Evolutionary conservation across 2,888 invertebrate genomes (phyloP).

Genomic region (Mesorhabditis spiculigera): DNA sequence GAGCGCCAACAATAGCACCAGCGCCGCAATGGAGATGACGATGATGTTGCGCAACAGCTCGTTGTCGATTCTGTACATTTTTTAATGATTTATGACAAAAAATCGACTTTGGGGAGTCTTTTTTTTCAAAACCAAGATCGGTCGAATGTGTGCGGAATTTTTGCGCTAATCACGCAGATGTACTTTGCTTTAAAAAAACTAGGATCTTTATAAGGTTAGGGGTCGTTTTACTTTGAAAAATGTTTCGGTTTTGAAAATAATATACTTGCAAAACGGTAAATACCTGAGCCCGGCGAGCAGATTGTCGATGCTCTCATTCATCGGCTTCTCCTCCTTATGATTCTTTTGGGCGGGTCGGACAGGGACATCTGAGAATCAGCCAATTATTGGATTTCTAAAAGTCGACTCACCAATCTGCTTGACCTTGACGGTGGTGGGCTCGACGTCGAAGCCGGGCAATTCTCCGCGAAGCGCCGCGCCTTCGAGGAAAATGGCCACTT

Average conservation of each 20-base stretch:
- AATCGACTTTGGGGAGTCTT: background rate
- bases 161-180: background rate
- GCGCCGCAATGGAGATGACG: slow-evolving; percentile 17
- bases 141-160: background rate
- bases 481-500: slow-evolving; percentile 35
- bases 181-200: background rate
- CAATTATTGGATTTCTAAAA: background rate
- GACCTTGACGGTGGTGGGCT: slow-evolving; percentile 40
- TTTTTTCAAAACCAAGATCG: background rate
- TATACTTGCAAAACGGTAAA: background rate
- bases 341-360: background rate
- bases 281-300: background rate
- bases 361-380: too few relatives aligned
- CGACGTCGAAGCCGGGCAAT: slow-evolving; percentile 31
- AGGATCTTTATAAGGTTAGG: too few relatives aligned
- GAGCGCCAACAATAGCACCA: slow-evolving; percentile 20
- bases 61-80: slow-evolving; percentile 9
- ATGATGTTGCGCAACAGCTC: slow-evolving; percentile 23
- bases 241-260: background rate
- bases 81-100: background rate
- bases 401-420: slow-evolving; percentile 25
- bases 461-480: slow-evolving; percentile 39
- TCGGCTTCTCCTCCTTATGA: background rate
- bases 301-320: slow-evolving; percentile 6
- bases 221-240: too few relatives aligned